phyloP scores from a whole-genome alignment of 2,888 invertebrate genomes.

The Yponomeuta evonymella region DNA sequence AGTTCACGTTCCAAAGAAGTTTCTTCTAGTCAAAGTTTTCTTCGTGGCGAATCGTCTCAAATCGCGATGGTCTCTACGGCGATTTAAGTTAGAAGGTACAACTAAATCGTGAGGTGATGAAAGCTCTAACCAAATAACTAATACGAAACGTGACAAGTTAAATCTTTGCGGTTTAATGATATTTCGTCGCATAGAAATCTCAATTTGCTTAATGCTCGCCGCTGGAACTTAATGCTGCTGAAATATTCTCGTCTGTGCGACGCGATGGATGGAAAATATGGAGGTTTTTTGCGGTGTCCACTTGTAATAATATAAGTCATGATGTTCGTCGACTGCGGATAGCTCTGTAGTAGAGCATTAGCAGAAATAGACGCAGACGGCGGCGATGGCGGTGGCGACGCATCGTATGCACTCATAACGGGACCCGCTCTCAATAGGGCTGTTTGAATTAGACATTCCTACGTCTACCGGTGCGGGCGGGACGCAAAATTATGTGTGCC shows the following conservation, averaged over 20 bases:
- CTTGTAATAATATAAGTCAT: background rate
- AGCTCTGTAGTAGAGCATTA: background rate
- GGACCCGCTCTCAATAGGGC: constrained; percentile 32
- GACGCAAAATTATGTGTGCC: constrained; percentile 35
- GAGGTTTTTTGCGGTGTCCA: background rate
- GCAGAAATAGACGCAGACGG: background rate
- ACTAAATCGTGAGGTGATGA: constrained; percentile 8
- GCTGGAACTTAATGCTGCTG: background rate
- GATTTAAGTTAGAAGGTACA: constrained; percentile 3
- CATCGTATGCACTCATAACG: constrained; percentile 10
- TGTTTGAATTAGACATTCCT: constrained; percentile 50
- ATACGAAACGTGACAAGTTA: constrained; percentile 17
- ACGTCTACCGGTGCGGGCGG: constrained; percentile 26
- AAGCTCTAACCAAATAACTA: constrained; percentile 12
- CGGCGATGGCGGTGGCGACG: constrained; percentile 5
- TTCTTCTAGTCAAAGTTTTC: background rate
- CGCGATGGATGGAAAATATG: background rate
- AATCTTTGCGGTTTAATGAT: constrained; percentile 14
- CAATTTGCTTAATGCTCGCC: constrained; percentile 4
- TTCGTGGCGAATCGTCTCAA: background rate
- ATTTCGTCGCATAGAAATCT: constrained; percentile 7
- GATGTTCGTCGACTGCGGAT: background rate
- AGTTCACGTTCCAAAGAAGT: background rate
- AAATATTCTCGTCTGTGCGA: background rate
- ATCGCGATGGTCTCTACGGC: background rate